A percentile compares a stretch with the other conserved stretches of the same genome.
These are phyloP conservation scores for Oligia latruncula DNA, from an alignment of 2,888 invertebrate species.

Conservation along the genomic window DNA sequence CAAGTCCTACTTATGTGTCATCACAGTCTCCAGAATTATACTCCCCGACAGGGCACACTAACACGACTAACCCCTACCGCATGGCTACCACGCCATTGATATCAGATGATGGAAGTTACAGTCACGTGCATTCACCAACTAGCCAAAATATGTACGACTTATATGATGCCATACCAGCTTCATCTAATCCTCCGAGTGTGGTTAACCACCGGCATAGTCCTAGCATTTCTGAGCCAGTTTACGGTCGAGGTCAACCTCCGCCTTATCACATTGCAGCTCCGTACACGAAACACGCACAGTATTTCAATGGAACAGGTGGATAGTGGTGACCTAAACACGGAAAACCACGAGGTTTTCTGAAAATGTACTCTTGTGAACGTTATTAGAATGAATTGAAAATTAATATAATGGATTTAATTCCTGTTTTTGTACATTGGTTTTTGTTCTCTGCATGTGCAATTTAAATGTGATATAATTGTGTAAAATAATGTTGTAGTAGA, in stretches of 20 bases:
- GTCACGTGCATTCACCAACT: conserved; percentile 85
- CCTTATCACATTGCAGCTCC: conserved; percentile 96
- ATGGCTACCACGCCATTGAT: conserved; percentile 88
- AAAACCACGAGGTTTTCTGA: conserved; percentile 72
- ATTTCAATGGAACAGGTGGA: conserved; percentile 90
- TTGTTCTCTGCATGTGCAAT: conserved; percentile 86
- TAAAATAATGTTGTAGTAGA: conserved; percentile 79
- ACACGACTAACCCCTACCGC: conserved; percentile 87
- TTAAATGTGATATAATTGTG: conserved; percentile 87
- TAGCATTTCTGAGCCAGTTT: conserved; percentile 80
- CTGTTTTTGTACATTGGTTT: conserved; percentile 62
- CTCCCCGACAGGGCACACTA: conserved; percentile 88
- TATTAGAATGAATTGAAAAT: conserved; percentile 68
- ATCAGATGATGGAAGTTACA: conserved; percentile 87
- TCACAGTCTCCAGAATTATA: conserved; percentile 87
- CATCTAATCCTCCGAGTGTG: conserved; percentile 84
- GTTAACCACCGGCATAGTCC: conserved; percentile 85
- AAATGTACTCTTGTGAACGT: conserved; percentile 74
- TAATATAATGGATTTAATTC: conserved; percentile 67
- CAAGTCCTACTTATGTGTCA: conserved; percentile 86
- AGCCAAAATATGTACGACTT: conserved; percentile 88
- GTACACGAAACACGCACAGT: conserved; percentile 94
- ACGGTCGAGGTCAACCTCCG: conserved; percentile 91
- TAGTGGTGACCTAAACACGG: conserved; percentile 76
- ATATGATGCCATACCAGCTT: conserved; percentile 85